A percentile compares a stretch with the other conserved stretches of the same genome.
phyloP scores from a whole-genome alignment of 2,888 invertebrate species.

The Tricholauxania praeusta region DNA sequence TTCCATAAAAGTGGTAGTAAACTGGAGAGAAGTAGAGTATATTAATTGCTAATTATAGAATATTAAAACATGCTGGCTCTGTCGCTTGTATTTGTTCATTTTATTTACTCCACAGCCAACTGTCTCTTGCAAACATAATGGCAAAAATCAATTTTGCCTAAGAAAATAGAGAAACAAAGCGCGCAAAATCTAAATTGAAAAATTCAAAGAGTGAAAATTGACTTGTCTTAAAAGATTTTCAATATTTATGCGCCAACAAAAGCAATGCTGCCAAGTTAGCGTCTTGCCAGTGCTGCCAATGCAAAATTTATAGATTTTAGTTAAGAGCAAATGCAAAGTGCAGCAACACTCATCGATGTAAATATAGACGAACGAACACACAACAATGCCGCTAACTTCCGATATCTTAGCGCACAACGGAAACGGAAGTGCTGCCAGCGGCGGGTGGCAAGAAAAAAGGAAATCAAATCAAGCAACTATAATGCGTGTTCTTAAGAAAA shows the following conservation, averaged over 20 bases:
- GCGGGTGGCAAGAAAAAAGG: background rate
- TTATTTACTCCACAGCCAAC: too few species aligned
- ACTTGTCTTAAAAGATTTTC: conserved; percentile 8
- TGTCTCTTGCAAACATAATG: conserved; percentile 3
- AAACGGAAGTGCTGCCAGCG: conserved; percentile 16
- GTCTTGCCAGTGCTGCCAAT: conserved; percentile 18
- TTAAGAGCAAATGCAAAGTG: conserved; percentile 11
- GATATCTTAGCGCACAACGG: background rate
- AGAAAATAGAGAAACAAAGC: background rate
- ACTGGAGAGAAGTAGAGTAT: background rate
- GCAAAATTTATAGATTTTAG: background rate
- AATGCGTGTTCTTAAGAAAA: too few species aligned
- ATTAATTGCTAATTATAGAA: conserved; percentile 27
- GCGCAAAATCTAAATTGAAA: background rate
- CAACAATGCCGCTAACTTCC: background rate
- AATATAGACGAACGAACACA: background rate
- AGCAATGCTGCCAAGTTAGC: conserved; percentile 5
- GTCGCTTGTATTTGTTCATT: background rate
- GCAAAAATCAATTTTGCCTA: conserved; percentile 11
- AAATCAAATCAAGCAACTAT: conserved; percentile 9
- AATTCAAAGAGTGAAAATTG: background rate
- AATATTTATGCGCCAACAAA: conserved; percentile 5
- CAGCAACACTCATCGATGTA: background rate
- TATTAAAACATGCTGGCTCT: conserved; percentile 2
- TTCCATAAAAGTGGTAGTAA: background rate